Base-by-base conservation (phyloP, 2,113 vertebrate species). In the Leucopsar rothschildi region DNA sequence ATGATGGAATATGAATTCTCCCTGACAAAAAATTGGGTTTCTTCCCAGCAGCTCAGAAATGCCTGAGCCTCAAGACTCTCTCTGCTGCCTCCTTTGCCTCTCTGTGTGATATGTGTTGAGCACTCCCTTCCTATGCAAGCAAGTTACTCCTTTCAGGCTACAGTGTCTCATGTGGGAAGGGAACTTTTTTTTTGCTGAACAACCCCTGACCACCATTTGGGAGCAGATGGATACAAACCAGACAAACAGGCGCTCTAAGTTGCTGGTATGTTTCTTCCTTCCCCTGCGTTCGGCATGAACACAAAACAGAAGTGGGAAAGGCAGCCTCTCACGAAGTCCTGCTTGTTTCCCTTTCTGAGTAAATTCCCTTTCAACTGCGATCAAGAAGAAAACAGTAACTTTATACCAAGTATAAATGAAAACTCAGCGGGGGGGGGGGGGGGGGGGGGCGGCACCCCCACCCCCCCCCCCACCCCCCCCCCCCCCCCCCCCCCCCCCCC, bases 1-100 rank as follows among this genome's bases (percentile, higher is more conserved):
- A 93, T 88, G 88, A 93, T 68, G 60, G 88, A 96, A 66, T 66
- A 90, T 0, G 5, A 83, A 68, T 93, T 86, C 80, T 71, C 56
- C 28, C 60, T 78, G 88, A 88, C 72, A 96, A 78, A 83, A 90
- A 83, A 35, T 10, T 92, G 42, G 29, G 72, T 95, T 93, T 93
- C 69, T 92, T 95, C 82, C 96, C 88, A 73, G 95, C 50, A 35
- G 52, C 76, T 80, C 47, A 78, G 44, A 88, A 88, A 55, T 31
- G 27, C 49, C 72, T 2, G 2, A 80, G 71, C 25, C 59, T 77
- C 1, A 2, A 81, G 64, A 20, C 33, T 88, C 12, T 68, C 59
- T 80, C 77, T 56, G 68, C 50, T 21, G 7, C 80, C 86, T 87
- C 47, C 60, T 88, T 45, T 88, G 78, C 73, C 49, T 85, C 45